Evolutionary conservation across 2,113 vertebrate genomes (phyloP).

Genomic region (Rattus rattus): DNA sequence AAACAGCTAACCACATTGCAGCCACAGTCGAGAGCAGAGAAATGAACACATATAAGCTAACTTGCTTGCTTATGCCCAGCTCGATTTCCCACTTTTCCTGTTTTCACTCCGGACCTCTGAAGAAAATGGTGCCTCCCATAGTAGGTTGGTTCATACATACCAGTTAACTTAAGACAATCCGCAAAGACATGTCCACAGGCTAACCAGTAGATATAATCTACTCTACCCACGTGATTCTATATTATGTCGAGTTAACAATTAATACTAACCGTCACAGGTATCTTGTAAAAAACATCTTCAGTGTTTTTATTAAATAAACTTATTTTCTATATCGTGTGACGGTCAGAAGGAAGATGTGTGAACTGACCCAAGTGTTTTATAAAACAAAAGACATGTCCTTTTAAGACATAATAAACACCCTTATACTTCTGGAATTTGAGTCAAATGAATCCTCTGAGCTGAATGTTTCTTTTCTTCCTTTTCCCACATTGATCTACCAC

Average conservation of each 20-base stretch:
- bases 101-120: too few relatives aligned
- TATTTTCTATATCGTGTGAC: not conserved
- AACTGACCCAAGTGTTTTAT: not conserved
- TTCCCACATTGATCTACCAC: not conserved
- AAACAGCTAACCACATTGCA: not conserved
- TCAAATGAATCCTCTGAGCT: not conserved
- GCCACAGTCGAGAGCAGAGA: not conserved
- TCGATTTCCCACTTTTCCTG: not conserved
- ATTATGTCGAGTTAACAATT: not conserved
- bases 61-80: not conserved
- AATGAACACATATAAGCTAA: not conserved
- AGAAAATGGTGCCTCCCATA: not conserved
- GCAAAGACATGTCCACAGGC: not conserved
- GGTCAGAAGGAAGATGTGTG: not conserved
- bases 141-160: not conserved
- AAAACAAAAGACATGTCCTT: not conserved
- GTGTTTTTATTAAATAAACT: not conserved
- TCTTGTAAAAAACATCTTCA: not conserved
- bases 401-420: not conserved
- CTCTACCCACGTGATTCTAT: not conserved
- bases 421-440: not conserved
- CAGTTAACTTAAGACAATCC: not conserved
- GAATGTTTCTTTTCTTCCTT: not conserved
- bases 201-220: not conserved
- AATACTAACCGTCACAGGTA: not conserved